These are phyloP conservation scores for Andinoacara biseriatus DNA, from an alignment of 2,113 vertebrate species.

Conservation along the genomic window DNA sequence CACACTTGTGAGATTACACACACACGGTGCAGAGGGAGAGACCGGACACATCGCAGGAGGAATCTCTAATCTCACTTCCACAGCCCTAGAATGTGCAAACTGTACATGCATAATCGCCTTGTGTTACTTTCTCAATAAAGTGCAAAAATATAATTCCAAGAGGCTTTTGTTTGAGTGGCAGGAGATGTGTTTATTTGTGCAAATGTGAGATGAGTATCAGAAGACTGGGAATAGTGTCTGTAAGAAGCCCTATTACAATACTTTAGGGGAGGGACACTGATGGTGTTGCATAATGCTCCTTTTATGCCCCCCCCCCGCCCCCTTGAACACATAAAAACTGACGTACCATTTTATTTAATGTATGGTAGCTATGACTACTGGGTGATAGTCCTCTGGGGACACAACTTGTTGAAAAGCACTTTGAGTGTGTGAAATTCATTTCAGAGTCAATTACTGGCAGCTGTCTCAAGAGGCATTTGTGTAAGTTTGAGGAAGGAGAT, in stretches of 20 bases:
- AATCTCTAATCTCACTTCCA: background rate
- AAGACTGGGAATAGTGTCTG: background rate
- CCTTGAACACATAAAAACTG: background rate
- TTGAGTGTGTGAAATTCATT: constrained; percentile 15
- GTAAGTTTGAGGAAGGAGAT: background rate
- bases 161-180: background rate
- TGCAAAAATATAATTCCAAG: constrained; percentile 2
- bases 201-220: background rate
- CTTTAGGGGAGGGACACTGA: background rate
- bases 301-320: background rate
- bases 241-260: background rate
- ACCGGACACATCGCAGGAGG: background rate
- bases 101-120: constrained; percentile 23
- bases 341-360: background rate
- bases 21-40: background rate
- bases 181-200: background rate
- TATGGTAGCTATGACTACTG: background rate
- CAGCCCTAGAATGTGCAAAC: constrained; percentile 16
- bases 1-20: background rate
- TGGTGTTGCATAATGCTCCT: background rate
- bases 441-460: constrained; percentile 22
- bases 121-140: constrained; percentile 61
- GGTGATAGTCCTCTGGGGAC: constrained; percentile 29
- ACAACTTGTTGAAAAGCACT: constrained; percentile 19
- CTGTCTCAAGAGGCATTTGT: background rate